A percentile compares a stretch with the other conserved stretches of the same genome.
Evolutionary conservation across 2,113 vertebrate genomes (phyloP).

Genomic region (Caracal caracal): DNA sequence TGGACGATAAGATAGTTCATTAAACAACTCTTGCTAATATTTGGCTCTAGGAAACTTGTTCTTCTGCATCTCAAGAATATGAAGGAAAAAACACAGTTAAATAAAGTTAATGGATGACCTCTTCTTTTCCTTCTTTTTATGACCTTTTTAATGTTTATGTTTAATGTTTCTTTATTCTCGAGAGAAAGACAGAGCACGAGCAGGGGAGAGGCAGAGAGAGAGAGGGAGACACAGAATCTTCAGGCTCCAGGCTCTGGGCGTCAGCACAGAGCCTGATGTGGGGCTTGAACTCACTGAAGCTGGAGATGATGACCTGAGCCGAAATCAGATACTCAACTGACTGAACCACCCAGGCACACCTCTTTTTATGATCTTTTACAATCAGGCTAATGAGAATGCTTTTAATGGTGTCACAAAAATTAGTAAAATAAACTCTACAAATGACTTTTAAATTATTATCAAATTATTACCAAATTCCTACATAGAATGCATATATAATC

Average conservation of each 20-base stretch:
- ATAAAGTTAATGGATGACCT: background rate
- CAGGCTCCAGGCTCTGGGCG: too few species aligned
- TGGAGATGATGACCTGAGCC: too few species aligned
- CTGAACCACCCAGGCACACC: too few species aligned
- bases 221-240: too few species aligned
- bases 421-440: background rate
- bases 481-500: background rate
- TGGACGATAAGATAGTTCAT: background rate
- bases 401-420: background rate
- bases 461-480: background rate
- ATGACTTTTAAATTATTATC: background rate
- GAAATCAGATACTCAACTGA: too few species aligned
- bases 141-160: too few species aligned
- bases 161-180: too few species aligned
- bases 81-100: background rate
- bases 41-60: background rate
- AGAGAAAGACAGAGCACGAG: too few species aligned
- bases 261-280: too few species aligned
- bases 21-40: background rate
- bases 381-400: background rate
- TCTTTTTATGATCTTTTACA: background rate
- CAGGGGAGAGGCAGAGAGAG: too few species aligned
- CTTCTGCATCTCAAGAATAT: background rate
- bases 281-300: too few species aligned
- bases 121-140: background rate